Evolutionary conservation across 2,888 invertebrate genomes (phyloP).

Genomic region (Callimorpha dominula): DNA sequence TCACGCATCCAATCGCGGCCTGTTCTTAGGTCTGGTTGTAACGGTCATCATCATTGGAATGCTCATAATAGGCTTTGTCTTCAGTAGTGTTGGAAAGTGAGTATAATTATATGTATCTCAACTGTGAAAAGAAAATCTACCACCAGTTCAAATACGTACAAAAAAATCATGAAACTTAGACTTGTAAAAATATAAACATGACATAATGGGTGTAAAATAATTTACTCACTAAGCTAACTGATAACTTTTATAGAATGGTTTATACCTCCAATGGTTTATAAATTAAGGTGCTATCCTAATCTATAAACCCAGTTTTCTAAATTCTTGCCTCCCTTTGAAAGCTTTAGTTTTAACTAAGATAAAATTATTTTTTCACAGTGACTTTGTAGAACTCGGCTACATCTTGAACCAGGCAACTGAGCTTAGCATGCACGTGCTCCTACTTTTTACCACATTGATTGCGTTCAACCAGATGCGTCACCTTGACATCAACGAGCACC

Average conservation of each 20-base stretch:
- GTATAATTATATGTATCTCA: constrained; percentile 51
- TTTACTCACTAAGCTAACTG: no score
- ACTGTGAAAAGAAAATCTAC: neutral
- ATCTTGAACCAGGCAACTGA: constrained; percentile 84
- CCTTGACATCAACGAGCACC: constrained; percentile 89
- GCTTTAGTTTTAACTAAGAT: neutral
- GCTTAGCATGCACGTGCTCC: constrained; percentile 82
- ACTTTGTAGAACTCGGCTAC: constrained; percentile 80
- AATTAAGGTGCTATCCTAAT: no score
- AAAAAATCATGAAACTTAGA: neutral
- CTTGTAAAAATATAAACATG: no score
- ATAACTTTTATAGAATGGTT: no score
- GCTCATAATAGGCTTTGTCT: constrained; percentile 80
- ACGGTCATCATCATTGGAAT: constrained; percentile 81
- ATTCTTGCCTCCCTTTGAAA: no score
- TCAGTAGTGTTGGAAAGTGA: constrained; percentile 83
- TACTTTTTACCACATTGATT: constrained; percentile 87
- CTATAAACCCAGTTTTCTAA: no score
- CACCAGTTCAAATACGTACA: neutral
- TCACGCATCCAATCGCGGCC: constrained; percentile 91
- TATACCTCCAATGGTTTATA: no score
- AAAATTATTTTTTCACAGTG: constrained; percentile 74
- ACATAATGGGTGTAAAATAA: no score
- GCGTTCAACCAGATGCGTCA: constrained; percentile 89
- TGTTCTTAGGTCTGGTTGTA: constrained; percentile 90